Base-by-base conservation (phyloP, 2,888 invertebrate genomes). In the Sarcophaga variegata region DNA sequence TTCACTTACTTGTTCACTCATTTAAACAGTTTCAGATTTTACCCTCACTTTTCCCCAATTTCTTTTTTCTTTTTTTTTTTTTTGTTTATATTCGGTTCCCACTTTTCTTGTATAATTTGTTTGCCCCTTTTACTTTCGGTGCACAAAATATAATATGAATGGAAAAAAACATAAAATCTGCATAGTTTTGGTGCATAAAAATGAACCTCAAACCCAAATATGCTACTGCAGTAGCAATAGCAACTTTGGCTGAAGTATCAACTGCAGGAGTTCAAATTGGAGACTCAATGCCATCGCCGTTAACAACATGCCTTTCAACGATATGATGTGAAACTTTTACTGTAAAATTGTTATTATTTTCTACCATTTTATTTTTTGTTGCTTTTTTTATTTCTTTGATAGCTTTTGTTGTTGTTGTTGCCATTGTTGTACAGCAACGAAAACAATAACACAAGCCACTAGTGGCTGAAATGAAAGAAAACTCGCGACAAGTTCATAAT, bases 181-280 rank as follows among this genome's bases (percentile, higher is more conserved):
- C 87, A 87, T 87, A 87, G 81, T 87, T 84, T 54, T 87, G 78
- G 81, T 82, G 87, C 84, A 84, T 81, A 81, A 84, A 84, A 79
- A 81, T 79, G 49, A 79, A 84, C 79, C 75, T 54, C 14, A 72
- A 67, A 22, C 60, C 22, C 12, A 60, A 72, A 54, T 62, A 66
- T 12, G 12, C 8, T 37, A 37, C 59, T 71, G 25, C 22, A 66
- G 14, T 11, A 71, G 14, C 72, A 78, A 25, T 27, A 70, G 37
- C 81, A 80, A 62, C 69, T 54, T 64, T 54, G 54, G 71, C 59
- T 47, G 71, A 47, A 77, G 45, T 25, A 69, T 47, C 47, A 63
- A 78, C 78, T 25, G 14, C 25, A 25, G 20, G 47, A 14, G 22
- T 10, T 47, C 20, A 20, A 60, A 60, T 27, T 66, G 22, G 4